phyloP scores from a whole-genome alignment of 1,140 invertebrate genomes.

The Aricia agestis region DNA sequence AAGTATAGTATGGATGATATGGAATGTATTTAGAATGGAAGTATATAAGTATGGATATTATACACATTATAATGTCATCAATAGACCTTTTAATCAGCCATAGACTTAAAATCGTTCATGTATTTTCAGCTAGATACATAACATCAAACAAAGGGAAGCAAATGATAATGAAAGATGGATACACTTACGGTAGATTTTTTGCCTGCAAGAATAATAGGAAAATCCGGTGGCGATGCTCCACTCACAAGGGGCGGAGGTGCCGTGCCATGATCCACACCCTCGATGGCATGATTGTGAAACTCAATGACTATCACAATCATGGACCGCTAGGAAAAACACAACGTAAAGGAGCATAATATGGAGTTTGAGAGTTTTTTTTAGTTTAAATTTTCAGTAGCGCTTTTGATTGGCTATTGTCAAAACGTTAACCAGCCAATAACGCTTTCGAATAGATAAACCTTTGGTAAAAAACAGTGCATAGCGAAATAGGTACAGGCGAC shows the following conservation, averaged over 20 bases:
- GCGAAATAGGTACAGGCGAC: too few species aligned
- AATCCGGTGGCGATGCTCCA: slow-evolving; percentile 43
- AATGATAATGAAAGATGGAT: slow-evolving; percentile 18
- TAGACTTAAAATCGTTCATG: background rate
- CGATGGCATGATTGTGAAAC: slow-evolving; percentile 23
- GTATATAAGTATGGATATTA: too few species aligned
- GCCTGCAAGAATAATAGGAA: slow-evolving; percentile 1
- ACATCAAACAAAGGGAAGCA: slow-evolving; percentile 16
- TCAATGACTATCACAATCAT: slow-evolving; percentile 25
- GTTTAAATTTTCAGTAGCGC: background rate
- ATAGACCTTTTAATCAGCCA: too few species aligned
- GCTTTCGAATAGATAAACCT: too few species aligned
- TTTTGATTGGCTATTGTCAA: background rate
- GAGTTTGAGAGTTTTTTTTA: too few species aligned
- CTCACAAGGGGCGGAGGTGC: slow-evolving; percentile 31
- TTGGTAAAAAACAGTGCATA: too few species aligned
- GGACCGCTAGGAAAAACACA: background rate
- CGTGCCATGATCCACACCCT: slow-evolving; percentile 27
- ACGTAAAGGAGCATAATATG: too few species aligned
- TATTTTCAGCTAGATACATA: slow-evolving; percentile 15
- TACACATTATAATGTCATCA: too few species aligned
- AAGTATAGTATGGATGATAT: too few species aligned
- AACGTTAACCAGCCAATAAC: too few species aligned
- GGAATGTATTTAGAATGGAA: too few species aligned
- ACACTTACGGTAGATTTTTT: slow-evolving; percentile 16